Conservation (phyloP, 2,888 invertebrate species). For the Epinotia nisella region DNA sequence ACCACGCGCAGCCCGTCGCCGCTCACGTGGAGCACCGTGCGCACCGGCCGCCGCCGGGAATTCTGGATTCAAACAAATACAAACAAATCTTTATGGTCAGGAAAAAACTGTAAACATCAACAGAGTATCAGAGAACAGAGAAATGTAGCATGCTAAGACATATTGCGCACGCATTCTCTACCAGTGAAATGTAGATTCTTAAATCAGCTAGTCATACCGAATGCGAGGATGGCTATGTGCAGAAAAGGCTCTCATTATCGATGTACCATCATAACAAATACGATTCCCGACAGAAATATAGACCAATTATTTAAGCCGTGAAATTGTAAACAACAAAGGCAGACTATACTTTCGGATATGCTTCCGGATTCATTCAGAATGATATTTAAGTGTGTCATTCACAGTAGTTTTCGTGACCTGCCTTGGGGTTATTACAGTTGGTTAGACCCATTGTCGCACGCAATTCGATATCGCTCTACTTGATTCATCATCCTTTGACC, state of each 20-base stretch:
- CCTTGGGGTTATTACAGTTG: slow-evolving; percentile 7
- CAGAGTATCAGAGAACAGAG: too few species aligned
- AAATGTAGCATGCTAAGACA: too few species aligned
- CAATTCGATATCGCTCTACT: slow-evolving; percentile 26
- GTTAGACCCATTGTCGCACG: slow-evolving; percentile 9
- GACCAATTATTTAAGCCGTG: slow-evolving; percentile 15
- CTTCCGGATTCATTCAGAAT: slow-evolving; percentile 9
- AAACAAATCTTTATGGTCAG: not conserved
- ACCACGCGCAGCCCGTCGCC: slow-evolving; percentile 98
- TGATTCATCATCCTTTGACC: slow-evolving; percentile 44
- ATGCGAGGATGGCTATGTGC: too few species aligned
- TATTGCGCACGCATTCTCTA: too few species aligned
- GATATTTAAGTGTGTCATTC: slow-evolving; percentile 7
- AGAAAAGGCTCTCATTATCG: too few species aligned
- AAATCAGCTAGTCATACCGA: too few species aligned
- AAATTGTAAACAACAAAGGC: slow-evolving; percentile 5
- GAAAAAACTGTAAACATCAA: too few species aligned
- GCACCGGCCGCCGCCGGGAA: slow-evolving; percentile 94
- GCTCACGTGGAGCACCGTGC: slow-evolving; percentile 94
- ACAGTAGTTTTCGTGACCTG: slow-evolving; percentile 37
- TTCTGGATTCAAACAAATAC: slow-evolving; percentile 84
- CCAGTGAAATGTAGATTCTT: too few species aligned
- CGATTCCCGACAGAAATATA: too few species aligned
- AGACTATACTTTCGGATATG: not conserved
- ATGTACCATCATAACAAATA: too few species aligned